Percentiles rank a stretch among this genome's conserved stretches.
phyloP scores from a whole-genome alignment of 2,113 vertebrate genomes.

The Burhinus bistriatus region DNA sequence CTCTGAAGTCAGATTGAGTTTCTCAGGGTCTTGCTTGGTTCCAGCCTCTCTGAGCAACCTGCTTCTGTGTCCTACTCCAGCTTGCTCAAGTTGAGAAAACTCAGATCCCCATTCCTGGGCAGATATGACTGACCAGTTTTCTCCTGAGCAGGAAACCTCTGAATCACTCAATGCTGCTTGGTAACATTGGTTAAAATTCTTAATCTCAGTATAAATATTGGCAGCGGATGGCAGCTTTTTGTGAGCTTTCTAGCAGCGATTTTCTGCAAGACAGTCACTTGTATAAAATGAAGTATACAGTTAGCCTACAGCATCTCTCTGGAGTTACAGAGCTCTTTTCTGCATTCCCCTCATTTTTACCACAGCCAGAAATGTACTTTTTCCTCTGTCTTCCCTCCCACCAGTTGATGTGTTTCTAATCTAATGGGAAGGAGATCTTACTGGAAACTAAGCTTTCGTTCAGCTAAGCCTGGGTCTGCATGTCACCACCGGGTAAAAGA shows the following conservation, averaged over 20 bases:
- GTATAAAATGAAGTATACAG: neutral
- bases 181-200: neutral
- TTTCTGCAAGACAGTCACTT: neutral
- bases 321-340: neutral
- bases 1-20: neutral
- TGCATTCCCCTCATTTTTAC: neutral
- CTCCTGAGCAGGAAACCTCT: neutral
- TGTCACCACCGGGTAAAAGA: neutral
- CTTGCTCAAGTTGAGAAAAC: neutral
- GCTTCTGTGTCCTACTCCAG: neutral
- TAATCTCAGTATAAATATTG: neutral
- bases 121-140: neutral
- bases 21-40: neutral
- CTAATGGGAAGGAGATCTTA: neutral
- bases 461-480: neutral
- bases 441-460: neutral
- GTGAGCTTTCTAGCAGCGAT: neutral
- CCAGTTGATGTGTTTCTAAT: neutral
- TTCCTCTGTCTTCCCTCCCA: neutral
- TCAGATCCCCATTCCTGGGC: neutral
- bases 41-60: neutral
- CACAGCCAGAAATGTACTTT: neutral
- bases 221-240: neutral
- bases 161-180: neutral
- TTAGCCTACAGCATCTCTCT: neutral